Base-by-base conservation (phyloP, 2,888 invertebrate species). In the Branchinecta sandiegonensis region DNA sequence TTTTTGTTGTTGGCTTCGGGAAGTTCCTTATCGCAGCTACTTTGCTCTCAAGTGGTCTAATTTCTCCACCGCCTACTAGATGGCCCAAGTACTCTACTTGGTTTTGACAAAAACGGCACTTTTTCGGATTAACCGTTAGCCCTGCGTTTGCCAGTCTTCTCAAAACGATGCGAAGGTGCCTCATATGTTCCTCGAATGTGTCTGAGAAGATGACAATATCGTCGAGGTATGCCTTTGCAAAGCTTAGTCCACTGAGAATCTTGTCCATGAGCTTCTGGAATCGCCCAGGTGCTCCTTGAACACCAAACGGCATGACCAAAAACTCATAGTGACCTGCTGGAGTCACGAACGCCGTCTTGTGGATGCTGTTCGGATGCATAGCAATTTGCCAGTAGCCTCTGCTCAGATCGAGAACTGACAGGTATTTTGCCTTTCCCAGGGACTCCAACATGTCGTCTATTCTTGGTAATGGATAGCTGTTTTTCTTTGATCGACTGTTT, bases 301-400 rank as follows among this genome's bases (percentile, higher is more conserved):
- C 12, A 65, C 48, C 23, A 69, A 46, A 74, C 9, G 73, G 70
- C 70, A 74, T 67, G 3, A 70, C 70, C 2, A 67, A 63, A 13
- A 69, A 74, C n/a, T 72, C 67, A 66, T 63, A 74, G 12, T 73
- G 66, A 2, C 73, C 73, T 9, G 68, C 47, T 17, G 48, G 65
- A 5, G 71, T 72, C 9, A 69, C 68, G 65, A 75, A 73, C 2
- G 74, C 73, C 4, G 74, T 74, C 46, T 73, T 74, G 1, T 70
- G 48, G 37, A 66, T 70, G 23, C 72, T 72, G 37, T 71, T 66
- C n/a, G 71, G 70, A 8, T 65, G 71, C 10, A 76, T 46, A 7
- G 70, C 66, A 12, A 73, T 67, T 65, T 73, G 73, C 68, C 72
- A 73, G 67, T 72, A 75, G n/a, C 74, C 74, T 48, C 70, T 68